Conservation (phyloP, 2,888 invertebrate species). For the Neria commutata region DNA sequence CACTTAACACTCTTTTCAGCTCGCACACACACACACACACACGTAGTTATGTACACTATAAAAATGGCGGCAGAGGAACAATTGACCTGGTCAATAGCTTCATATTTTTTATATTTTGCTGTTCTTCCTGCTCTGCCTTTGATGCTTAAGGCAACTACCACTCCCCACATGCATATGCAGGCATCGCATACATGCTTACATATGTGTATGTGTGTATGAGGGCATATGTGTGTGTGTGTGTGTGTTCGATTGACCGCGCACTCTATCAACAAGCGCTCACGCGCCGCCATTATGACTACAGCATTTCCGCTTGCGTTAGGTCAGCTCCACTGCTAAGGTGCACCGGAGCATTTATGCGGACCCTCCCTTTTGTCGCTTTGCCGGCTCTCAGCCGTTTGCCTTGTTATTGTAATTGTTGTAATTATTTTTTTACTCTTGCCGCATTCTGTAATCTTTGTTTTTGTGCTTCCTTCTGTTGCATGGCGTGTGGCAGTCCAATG, state of each 20-base stretch:
- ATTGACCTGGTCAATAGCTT: constrained; percentile 33
- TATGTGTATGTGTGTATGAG: background rate
- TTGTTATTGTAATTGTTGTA: constrained; percentile 11
- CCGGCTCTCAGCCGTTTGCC: background rate
- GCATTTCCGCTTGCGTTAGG: constrained; percentile 34
- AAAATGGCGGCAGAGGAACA: constrained; percentile 6
- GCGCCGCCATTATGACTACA: constrained; percentile 8
- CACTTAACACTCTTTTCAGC: no score
- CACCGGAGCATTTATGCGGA: no score
- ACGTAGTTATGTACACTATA: no score
- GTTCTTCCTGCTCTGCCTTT: no score
- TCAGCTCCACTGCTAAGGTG: constrained; percentile 32
- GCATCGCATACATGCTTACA: background rate
- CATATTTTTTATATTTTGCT: no score
- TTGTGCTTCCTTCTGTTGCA: no score
- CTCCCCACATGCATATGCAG: constrained; percentile 5
- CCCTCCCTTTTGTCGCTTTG: background rate
- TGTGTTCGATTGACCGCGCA: background rate
- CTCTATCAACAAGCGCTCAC: background rate
- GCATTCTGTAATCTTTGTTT: background rate
- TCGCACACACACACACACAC: background rate
- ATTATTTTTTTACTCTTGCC: background rate
- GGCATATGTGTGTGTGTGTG: background rate
- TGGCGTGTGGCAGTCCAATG: no score
- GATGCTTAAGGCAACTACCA: constrained; percentile 27